A percentile compares a stretch with the other conserved stretches of the same genome.
Conservation (phyloP, 2,113 vertebrate genomes). For the Empidonax traillii region DNA sequence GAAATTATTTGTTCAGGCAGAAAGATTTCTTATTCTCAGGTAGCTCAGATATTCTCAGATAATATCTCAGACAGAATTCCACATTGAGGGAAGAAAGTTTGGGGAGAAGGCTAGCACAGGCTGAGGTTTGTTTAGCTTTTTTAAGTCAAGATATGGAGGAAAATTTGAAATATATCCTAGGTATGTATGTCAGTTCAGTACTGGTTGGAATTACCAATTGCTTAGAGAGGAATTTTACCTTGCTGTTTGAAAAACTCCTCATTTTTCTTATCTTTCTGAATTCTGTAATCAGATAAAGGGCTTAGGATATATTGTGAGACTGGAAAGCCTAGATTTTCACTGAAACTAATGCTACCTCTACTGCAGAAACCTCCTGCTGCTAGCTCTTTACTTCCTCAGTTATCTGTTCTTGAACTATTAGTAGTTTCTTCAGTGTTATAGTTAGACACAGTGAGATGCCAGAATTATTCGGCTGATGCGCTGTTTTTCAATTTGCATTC, state of each 20-base stretch:
- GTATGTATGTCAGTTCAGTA: neutral
- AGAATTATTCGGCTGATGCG: neutral
- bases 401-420: neutral
- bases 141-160: neutral
- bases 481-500: neutral
- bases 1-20: neutral
- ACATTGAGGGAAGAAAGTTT: neutral
- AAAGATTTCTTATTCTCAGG: neutral
- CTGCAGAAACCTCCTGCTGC: neutral
- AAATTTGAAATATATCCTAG: neutral
- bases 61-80: neutral
- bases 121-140: neutral
- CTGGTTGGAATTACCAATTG: neutral
- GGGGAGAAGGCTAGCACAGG: neutral
- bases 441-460: neutral
- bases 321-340: neutral
- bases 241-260: neutral
- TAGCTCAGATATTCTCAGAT: neutral
- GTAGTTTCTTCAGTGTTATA: neutral
- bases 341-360: neutral
- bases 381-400: neutral
- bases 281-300: constrained; percentile 11
- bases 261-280: neutral
- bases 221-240: neutral
- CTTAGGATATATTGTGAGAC: neutral